Conservation (phyloP, 2,797 vertebrate genomes). For the Chelidonichthys spinosus region DNA sequence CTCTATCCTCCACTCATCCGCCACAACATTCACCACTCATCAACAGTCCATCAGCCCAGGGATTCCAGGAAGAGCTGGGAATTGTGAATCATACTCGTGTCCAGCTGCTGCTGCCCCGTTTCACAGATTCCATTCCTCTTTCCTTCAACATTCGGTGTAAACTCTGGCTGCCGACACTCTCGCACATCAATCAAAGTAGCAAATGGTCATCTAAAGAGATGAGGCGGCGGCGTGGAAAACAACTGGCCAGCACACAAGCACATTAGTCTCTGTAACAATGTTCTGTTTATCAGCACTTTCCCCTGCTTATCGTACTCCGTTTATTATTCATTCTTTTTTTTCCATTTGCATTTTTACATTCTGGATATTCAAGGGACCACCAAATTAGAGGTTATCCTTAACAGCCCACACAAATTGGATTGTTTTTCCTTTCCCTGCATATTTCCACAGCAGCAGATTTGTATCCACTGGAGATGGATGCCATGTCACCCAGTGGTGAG, state of each 20-base stretch:
- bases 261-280: constrained; percentile 74
- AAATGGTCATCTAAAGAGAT: constrained; percentile 63
- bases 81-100: constrained; percentile 48
- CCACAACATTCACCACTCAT: constrained; percentile 69
- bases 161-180: constrained; percentile 32
- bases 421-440: constrained; percentile 36
- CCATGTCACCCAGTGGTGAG: constrained; percentile 42
- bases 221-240: constrained; percentile 44
- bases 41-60: constrained; percentile 66
- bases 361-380: constrained; percentile 49
- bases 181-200: constrained; percentile 62
- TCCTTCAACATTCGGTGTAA: constrained; percentile 33
- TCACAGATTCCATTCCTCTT: constrained; percentile 39
- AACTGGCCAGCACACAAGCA: constrained; percentile 58
- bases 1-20: constrained; percentile 70
- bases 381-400: constrained; percentile 66
- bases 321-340: constrained; percentile 66
- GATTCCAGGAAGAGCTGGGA: constrained; percentile 48
- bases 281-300: constrained; percentile 76
- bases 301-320: constrained; percentile 68
- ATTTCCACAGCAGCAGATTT: constrained; percentile 53
- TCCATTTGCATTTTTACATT: constrained; percentile 62
- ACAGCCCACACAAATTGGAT: constrained; percentile 55
- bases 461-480: constrained; percentile 39
- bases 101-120: constrained; percentile 41